Evolutionary conservation across 1,140 invertebrate species (phyloP).

Genomic region (Cotesia vestalis): DNA sequence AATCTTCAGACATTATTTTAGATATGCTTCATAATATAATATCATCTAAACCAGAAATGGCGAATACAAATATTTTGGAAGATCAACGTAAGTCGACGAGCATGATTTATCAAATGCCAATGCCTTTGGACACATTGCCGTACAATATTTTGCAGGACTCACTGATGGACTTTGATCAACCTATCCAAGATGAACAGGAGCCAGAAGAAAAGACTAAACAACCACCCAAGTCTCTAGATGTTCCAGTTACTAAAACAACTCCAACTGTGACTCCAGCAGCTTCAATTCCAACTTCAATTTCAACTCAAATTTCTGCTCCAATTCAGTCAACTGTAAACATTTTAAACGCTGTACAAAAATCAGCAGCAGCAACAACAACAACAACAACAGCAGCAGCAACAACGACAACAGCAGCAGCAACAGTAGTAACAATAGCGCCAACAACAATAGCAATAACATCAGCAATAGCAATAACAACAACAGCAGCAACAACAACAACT

Average conservation of each 20-base stretch:
- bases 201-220: slow-evolving; percentile 33
- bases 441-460: slow-evolving; percentile 46
- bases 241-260: slow-evolving; percentile 10
- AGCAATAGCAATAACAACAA: slow-evolving; percentile 23
- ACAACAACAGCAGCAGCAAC: slow-evolving; percentile 43
- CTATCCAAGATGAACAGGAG: slow-evolving; percentile 44
- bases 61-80: slow-evolving; percentile 50
- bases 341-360: slow-evolving; percentile 26
- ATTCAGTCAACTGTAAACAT: slow-evolving; percentile 8
- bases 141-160: slow-evolving; percentile 62
- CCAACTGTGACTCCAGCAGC: slow-evolving; percentile 5
- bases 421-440: slow-evolving; percentile 49
- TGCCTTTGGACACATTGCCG: slow-evolving; percentile 59
- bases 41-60: slow-evolving; percentile 63
- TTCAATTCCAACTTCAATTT: slow-evolving; percentile 12
- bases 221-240: slow-evolving; percentile 33
- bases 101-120: slow-evolving; percentile 59
- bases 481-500: slow-evolving; percentile 58
- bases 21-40: slow-evolving; percentile 75
- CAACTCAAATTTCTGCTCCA: slow-evolving; percentile 13
- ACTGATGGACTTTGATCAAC: slow-evolving; percentile 57
- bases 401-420: slow-evolving; percentile 21
- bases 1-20: slow-evolving; percentile 74
- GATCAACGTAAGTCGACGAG: slow-evolving; percentile 56
- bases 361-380: slow-evolving; percentile 26